Conservation (phyloP, 2,113 vertebrate species). For the Colossoma macropomum region DNA sequence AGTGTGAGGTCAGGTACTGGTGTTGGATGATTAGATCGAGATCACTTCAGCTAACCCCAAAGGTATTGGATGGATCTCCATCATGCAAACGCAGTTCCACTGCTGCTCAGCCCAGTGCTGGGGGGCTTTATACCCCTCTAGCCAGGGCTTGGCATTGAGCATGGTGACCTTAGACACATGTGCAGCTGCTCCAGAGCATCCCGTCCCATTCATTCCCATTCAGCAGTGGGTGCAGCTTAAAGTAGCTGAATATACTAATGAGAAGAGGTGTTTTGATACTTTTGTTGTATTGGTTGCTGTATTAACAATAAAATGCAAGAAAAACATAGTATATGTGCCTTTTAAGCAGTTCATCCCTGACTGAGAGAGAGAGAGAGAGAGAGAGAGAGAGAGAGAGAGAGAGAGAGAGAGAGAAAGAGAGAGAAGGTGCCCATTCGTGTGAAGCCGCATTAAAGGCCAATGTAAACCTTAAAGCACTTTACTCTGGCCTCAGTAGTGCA, state of each 20-base stretch:
- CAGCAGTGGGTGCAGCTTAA: no score
- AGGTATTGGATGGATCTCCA: neutral
- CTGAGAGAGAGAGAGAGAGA: neutral
- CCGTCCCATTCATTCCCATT: no score
- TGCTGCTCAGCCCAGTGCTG: neutral
- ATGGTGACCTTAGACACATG: neutral
- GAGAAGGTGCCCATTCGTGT: no score
- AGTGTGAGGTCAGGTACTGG: neutral
- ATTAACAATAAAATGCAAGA: no score
- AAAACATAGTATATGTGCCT: no score
- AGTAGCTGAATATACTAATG: no score
- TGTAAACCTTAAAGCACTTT: constrained; percentile 26
- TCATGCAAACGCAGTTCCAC: neutral
- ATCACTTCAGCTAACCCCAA: neutral
- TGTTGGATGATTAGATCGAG: neutral
- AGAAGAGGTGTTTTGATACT: no score
- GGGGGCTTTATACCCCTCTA: neutral
- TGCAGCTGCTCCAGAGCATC: no score
- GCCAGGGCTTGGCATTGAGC: neutral
- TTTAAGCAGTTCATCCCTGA: no score
- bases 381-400: no score
- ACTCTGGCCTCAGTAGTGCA: constrained; percentile 1
- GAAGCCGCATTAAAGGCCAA: neutral
- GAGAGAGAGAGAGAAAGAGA: no score
- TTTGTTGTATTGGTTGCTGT: no score